Evolutionary conservation across 1,140 invertebrate species (phyloP).

Genomic region (Stegodyphus dumicola): DNA sequence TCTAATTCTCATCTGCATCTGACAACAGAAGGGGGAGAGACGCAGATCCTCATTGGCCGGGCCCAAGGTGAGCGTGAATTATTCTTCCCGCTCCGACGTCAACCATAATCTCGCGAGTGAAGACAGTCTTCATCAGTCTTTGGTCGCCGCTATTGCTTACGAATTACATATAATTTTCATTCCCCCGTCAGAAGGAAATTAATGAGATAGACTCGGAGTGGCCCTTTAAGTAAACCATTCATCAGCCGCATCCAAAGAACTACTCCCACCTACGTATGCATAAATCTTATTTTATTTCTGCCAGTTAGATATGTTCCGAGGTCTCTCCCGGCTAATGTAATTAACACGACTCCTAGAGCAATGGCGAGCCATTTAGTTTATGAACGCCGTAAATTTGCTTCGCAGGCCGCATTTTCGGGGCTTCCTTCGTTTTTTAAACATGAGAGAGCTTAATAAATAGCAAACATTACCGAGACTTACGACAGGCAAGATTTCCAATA

Average conservation of each 20-base stretch:
- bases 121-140: conserved; percentile 61
- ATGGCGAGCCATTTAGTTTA: conserved; percentile 61
- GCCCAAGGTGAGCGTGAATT: conserved; percentile 47
- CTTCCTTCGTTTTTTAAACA: conserved; percentile 53
- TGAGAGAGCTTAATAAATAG: conserved; percentile 47
- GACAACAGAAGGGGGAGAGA: neutral
- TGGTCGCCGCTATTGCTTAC: conserved; percentile 53
- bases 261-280: conserved; percentile 55
- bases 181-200: conserved; percentile 43
- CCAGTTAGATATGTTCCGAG: conserved; percentile 52
- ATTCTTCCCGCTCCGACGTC: conserved; percentile 45
- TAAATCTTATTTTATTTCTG: conserved; percentile 61
- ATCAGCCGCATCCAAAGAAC: conserved; percentile 57
- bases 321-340: conserved; percentile 57
- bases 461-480: conserved; percentile 32
- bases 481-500: conserved; percentile 52
- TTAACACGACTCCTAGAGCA: conserved; percentile 56
- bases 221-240: conserved; percentile 61
- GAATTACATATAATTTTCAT: conserved; percentile 62
- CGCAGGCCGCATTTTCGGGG: conserved; percentile 9
- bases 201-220: conserved; percentile 31
- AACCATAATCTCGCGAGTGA: conserved; percentile 57
- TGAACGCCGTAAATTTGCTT: conserved; percentile 59
- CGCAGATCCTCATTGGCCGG: conserved; percentile 21
- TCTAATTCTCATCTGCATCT: conserved; percentile 57